These are phyloP conservation scores for Danio albolineatus DNA, from an alignment of 2,797 vertebrate genomes.

Conservation along the genomic window DNA sequence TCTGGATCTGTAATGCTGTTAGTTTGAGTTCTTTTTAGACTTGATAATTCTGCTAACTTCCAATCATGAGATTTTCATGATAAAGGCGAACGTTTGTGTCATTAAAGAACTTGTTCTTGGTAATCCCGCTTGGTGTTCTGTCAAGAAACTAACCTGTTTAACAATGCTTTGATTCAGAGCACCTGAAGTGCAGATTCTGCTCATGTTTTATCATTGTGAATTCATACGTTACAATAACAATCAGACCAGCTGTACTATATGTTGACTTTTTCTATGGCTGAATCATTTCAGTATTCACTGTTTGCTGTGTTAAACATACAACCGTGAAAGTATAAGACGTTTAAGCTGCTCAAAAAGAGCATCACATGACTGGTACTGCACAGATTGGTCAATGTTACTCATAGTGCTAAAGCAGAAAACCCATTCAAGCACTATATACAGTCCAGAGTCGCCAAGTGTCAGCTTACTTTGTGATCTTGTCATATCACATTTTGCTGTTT, in stretches of 20 bases:
- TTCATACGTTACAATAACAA: background rate
- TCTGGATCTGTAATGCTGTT: constrained; percentile 35
- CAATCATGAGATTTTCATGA: constrained; percentile 1
- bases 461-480: background rate
- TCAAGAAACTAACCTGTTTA: background rate
- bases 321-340: background rate
- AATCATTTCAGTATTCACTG: background rate
- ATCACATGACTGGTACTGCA: background rate
- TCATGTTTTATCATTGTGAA: background rate
- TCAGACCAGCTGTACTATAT: background rate
- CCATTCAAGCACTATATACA: constrained; percentile 7
- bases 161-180: background rate
- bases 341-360: background rate
- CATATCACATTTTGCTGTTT: background rate
- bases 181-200: background rate
- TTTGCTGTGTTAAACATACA: constrained; percentile 4
- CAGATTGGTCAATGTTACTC: background rate
- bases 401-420: background rate
- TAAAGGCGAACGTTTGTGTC: background rate
- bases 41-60: constrained; percentile 1
- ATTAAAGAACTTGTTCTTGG: background rate
- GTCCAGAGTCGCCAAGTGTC: background rate
- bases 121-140: background rate
- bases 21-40: constrained; percentile 40
- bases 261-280: background rate